Evolutionary conservation across 1,140 invertebrate genomes (phyloP).

Genomic region (Saxidomus purpurata): DNA sequence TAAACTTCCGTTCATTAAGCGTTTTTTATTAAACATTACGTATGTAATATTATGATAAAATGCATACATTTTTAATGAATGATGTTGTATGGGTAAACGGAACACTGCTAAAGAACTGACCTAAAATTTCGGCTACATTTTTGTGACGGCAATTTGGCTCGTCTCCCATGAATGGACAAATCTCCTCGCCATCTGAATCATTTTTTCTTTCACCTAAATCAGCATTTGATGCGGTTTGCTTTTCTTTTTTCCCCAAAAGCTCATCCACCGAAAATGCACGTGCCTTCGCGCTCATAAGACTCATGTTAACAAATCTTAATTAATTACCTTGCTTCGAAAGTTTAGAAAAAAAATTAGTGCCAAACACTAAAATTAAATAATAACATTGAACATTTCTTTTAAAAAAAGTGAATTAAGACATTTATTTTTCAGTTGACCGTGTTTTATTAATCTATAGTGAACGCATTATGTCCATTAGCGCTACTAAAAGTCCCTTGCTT

Average conservation of each 20-base stretch:
- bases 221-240: not conserved
- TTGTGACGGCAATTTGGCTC: conserved; percentile 40
- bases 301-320: too few species aligned
- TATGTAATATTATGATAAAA: too few species aligned
- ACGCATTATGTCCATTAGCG: too few species aligned
- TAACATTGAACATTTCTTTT: not conserved
- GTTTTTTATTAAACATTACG: too few species aligned
- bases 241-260: conserved; percentile 22
- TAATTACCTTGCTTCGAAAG: not conserved
- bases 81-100: too few species aligned
- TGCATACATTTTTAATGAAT: too few species aligned
- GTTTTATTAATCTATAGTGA: too few species aligned
- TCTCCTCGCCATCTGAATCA: not conserved
- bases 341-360: not conserved
- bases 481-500: not conserved
- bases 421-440: not conserved
- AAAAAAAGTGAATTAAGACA: not conserved
- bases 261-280: conserved; percentile 58
- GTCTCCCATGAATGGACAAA: conserved; percentile 46
- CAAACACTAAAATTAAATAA: not conserved
- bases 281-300: conserved; percentile 20
- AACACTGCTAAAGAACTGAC: not conserved
- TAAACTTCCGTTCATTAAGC: too few species aligned
- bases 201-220: not conserved
- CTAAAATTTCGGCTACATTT: not conserved